A percentile compares a stretch with the other conserved stretches of the same genome.
phyloP scores from a whole-genome alignment of 2,113 vertebrate genomes.

The Rafetus swinhoei region DNA sequence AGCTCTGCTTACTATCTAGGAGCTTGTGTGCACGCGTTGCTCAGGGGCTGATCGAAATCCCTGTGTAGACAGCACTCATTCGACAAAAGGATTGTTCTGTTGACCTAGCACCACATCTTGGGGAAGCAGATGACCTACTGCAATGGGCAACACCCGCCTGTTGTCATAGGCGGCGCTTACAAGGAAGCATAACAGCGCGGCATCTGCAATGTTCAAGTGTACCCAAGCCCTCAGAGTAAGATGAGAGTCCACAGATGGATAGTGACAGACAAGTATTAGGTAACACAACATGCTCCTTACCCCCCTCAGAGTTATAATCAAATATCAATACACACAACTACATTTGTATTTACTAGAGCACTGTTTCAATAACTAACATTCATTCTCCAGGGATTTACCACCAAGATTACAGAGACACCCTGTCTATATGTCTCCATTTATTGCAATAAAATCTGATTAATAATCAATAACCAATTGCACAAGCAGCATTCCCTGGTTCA shows the following conservation, averaged over 20 bases:
- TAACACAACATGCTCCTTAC: neutral
- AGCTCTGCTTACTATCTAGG: no score
- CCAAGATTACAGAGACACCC: neutral
- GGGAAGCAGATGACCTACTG: neutral
- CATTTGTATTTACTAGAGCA: neutral
- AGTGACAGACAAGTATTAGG: neutral
- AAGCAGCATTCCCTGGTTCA: neutral
- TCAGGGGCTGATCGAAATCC: neutral
- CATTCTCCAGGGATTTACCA: neutral
- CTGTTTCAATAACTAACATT: neutral
- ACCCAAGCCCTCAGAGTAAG: neutral
- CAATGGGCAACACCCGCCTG: neutral
- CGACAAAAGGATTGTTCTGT: neutral
- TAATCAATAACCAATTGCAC: constrained; percentile 54
- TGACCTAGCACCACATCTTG: neutral
- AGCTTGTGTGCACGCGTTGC: neutral
- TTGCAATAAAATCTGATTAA: constrained; percentile 10
- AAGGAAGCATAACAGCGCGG: neutral
- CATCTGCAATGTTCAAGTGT: neutral
- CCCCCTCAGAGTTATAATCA: constrained; percentile 26
- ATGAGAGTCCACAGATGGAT: neutral
- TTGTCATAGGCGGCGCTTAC: neutral
- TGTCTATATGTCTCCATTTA: neutral
- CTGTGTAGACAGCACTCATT: neutral
- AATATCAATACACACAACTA: constrained; percentile 27